Evolutionary conservation across 2,113 vertebrate species (phyloP), one percentile per base, ranked within the genome.

Genomic region (Rattus rattus): DNA sequence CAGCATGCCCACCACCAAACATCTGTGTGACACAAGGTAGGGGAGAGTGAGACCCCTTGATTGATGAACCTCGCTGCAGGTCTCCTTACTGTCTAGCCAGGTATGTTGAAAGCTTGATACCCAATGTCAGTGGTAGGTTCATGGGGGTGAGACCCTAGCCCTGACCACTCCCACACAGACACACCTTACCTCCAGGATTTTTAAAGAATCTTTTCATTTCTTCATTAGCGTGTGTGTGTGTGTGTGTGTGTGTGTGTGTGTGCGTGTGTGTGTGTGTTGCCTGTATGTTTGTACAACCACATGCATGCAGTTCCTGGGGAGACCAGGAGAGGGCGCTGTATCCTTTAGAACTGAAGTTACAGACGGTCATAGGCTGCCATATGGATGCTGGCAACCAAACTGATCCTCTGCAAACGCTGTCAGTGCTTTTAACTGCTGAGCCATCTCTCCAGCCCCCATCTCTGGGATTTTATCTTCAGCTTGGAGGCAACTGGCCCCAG

Each of bases 1-100:
- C 10, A 16, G 5, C 20, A 63, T 33, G 36, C 17, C 49, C 83
- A 61, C 70, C 5, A 6, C 76, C 47, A 28, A 70, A 54, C 17
- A 16, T 33, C 9, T 28, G 10, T 67, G 26, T 59, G 28, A 19
- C 1, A 52, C 16, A 14, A 22, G 47, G 43, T 7, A 9, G 6
- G 63, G 54, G 36, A 70, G 63, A 30, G 56, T 36, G 63, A 73
- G 59, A n/a, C 76, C 56, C 52, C 47, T 14, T 49, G 56, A 56
- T 1, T 9, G 1, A 39, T 63, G 30, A 22, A 5, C 2, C 49
- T 56, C 20, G 16, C 30, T 3, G 0, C 1, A 36, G 54, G 56
- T 94, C 77, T 77, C 36, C 20, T 88, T 54, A 3, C 54, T 24
- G 47, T 33, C 65, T 65, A 39, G 6, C n/a, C 67, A 36, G 63